Conservation (phyloP, 2,888 invertebrate species). For the Zhengitettix transpicula region DNA sequence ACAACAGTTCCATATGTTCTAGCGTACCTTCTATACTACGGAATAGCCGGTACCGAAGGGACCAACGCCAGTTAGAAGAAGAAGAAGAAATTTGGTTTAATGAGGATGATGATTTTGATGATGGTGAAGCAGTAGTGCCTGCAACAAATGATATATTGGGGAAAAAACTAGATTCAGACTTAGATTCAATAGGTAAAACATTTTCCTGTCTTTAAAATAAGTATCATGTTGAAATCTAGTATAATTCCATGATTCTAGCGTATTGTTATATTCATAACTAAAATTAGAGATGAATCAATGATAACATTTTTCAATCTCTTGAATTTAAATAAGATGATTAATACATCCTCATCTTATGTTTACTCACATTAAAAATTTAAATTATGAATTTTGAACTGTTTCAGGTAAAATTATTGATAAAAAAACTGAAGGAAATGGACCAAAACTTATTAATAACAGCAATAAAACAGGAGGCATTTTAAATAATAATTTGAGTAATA, state of each 20-base stretch:
- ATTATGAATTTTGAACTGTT: constrained; percentile 16
- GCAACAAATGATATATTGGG: constrained; percentile 32
- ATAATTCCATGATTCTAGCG: not conserved
- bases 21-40: constrained; percentile 70
- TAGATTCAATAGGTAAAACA: constrained; percentile 35
- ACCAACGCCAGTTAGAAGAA: constrained; percentile 86
- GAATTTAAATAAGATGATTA: not conserved
- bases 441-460: constrained; percentile 18
- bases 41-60: constrained; percentile 67
- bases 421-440: constrained; percentile 34
- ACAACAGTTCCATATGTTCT: constrained; percentile 21
- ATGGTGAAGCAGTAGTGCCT: constrained; percentile 45
- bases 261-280: not conserved
- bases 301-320: no score
- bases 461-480: constrained; percentile 7
- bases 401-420: constrained; percentile 49
- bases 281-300: no score
- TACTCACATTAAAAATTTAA: not conserved
- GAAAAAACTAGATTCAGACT: constrained; percentile 39
- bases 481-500: constrained; percentile 17
- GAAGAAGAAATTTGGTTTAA: constrained; percentile 99
- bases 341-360: no score
- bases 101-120: constrained; percentile 86
- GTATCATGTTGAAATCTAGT: not conserved
- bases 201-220: not conserved